phyloP scores from a whole-genome alignment of 2,888 invertebrate species.

The Ypsolopha scabrella region DNA sequence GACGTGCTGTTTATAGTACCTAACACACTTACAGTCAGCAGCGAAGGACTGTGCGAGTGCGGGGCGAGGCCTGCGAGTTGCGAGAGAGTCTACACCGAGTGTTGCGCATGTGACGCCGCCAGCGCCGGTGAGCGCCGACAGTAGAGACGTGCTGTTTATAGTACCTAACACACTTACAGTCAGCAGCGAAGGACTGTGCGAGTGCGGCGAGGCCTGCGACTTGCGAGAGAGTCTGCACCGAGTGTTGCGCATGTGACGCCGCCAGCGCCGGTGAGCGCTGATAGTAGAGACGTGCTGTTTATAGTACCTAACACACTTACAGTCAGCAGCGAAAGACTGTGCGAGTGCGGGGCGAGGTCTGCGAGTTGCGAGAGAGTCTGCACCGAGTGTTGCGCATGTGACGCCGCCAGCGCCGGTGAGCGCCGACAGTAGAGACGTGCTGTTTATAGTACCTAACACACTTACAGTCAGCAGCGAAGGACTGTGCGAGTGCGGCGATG shows the following conservation, averaged over 20 bases:
- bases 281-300: constrained; percentile 6
- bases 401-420: constrained; percentile 7
- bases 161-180: no score
- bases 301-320: background rate
- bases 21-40: background rate
- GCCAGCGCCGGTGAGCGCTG: constrained; percentile 7
- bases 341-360: constrained; percentile 1
- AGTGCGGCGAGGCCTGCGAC: constrained; percentile 1
- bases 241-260: constrained; percentile 7
- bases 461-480: background rate
- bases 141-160: no score
- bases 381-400: constrained; percentile 6
- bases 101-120: no score
- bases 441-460: constrained; percentile 2
- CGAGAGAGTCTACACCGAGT: constrained; percentile 1
- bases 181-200: background rate
- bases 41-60: background rate
- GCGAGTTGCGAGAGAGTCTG: constrained; percentile 4
- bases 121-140: no score
- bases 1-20: no score
- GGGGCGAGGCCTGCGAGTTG: constrained; percentile 1
- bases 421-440: constrained; percentile 6
- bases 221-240: no score
- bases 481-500: background rate
- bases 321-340: background rate